A percentile compares a stretch with the other conserved stretches of the same genome.
Conservation (phyloP, 2,888 invertebrate species). For the Schrankia costaestrigalis region DNA sequence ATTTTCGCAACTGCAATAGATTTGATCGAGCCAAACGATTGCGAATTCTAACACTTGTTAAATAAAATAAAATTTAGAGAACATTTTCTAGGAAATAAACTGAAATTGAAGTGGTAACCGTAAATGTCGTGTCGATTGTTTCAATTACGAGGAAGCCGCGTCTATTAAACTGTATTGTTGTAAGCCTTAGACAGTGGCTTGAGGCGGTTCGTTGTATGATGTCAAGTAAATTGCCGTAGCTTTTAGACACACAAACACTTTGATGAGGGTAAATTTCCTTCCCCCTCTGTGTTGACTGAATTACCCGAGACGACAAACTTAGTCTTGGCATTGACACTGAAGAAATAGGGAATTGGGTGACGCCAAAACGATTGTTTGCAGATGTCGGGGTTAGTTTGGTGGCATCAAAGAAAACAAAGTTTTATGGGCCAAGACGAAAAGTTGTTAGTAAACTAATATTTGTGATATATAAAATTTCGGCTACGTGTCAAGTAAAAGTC, state of each 20-base stretch:
- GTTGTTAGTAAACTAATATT: no score
- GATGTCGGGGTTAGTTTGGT: slow-evolving; percentile 5
- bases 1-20: slow-evolving; percentile 14
- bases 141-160: neutral
- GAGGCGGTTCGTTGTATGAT: no score
- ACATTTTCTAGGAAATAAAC: no score
- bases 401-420: no score
- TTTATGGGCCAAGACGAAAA: no score
- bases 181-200: no score
- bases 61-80: no score
- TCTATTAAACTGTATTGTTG: no score
- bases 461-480: no score
- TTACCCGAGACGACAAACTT: slow-evolving; percentile 19
- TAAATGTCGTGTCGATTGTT: neutral
- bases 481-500: no score
- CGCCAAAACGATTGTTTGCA: slow-evolving; percentile 15
- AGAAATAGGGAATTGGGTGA: slow-evolving; percentile 22
- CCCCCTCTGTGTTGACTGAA: slow-evolving; percentile 21
- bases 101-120: neutral
- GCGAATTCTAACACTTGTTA: slow-evolving; percentile 3
- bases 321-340: slow-evolving; percentile 35
- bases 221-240: slow-evolving; percentile 22
- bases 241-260: slow-evolving; percentile 24
- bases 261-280: slow-evolving; percentile 26
- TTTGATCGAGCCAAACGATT: slow-evolving; percentile 4